These are phyloP conservation scores for Schmidtea mediterranea DNA, from an alignment of 1,140 invertebrate species.

Conservation along the genomic window DNA sequence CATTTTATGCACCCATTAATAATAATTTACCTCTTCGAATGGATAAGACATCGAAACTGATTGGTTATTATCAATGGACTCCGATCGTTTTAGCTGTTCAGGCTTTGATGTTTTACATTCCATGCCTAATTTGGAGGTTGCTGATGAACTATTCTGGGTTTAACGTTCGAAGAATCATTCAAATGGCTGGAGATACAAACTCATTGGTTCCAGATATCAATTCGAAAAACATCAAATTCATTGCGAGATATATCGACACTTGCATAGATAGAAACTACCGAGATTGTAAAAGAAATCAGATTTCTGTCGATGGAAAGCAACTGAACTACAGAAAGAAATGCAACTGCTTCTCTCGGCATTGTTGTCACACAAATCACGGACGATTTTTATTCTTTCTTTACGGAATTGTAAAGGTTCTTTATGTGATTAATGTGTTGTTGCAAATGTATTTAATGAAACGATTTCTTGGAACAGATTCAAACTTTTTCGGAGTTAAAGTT, in stretches of 20 bases:
- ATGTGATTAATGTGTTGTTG: slow-evolving; percentile 27
- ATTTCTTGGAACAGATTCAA: slow-evolving; percentile 29
- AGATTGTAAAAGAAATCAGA: too few relatives aligned
- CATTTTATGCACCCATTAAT: slow-evolving; percentile 25
- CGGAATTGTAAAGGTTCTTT: slow-evolving; percentile 28
- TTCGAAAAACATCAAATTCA: slow-evolving; percentile 3
- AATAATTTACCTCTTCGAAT: slow-evolving; percentile 16
- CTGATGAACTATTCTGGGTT: slow-evolving; percentile 5
- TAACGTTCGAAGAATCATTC: slow-evolving; percentile 5
- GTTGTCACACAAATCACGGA: background rate
- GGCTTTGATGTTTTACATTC: slow-evolving; percentile 3
- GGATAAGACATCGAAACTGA: slow-evolving; percentile 13
- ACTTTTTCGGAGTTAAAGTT: slow-evolving; percentile 28
- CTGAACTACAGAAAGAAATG: too few relatives aligned
- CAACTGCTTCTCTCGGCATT: too few relatives aligned
- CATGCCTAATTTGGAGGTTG: slow-evolving; percentile 3
- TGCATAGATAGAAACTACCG: background rate
- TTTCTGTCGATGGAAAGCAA: too few relatives aligned
- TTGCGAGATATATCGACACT: slow-evolving; percentile 3
- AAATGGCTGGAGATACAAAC: slow-evolving; percentile 5
- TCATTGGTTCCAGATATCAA: background rate
- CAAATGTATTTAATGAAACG: slow-evolving; percentile 30
- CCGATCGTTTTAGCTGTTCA: slow-evolving; percentile 5
- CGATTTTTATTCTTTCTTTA: slow-evolving; percentile 13
- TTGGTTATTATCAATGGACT: slow-evolving; percentile 31